Percentiles rank a stretch among this genome's conserved stretches.
These are phyloP conservation scores for Castor canadensis DNA, from an alignment of 2,113 vertebrate genomes.

Conservation along the genomic window DNA sequence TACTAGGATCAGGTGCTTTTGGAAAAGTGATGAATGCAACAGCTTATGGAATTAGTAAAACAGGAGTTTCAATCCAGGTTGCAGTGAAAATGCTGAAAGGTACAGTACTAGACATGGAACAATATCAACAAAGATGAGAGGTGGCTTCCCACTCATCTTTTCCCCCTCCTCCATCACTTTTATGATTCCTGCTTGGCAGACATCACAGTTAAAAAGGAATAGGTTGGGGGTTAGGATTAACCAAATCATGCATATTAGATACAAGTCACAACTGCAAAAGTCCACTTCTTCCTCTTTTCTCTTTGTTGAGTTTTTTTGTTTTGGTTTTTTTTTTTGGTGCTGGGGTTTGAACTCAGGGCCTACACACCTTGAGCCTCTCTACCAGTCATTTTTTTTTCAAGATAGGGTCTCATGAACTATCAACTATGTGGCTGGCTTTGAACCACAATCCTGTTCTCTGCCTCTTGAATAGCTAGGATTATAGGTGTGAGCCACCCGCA, in stretches of 20 bases:
- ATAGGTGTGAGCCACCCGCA: no score
- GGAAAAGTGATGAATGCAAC: slow-evolving; percentile 95
- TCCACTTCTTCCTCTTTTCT: neutral
- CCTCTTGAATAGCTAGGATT: no score
- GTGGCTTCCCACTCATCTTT: neutral
- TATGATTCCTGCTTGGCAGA: neutral
- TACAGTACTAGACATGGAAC: slow-evolving; percentile 64
- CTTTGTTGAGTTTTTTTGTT: neutral
- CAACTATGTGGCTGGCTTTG: no score
- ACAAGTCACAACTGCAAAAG: neutral
- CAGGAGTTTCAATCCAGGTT: slow-evolving; percentile 91
- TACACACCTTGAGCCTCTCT: no score
- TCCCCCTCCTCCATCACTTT: neutral
- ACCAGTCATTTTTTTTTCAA: no score
- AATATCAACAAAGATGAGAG: neutral
- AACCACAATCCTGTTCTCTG: no score
- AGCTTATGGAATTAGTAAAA: slow-evolving; percentile 92
- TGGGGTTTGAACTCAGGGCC: no score
- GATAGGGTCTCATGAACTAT: no score
- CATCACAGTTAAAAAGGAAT: neutral
- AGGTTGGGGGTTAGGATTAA: neutral
- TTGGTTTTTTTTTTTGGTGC: no score
- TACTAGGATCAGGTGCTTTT: slow-evolving; percentile 96
- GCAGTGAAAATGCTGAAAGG: slow-evolving; percentile 99
- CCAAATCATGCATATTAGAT: neutral